phyloP scores from a whole-genome alignment of 2,113 vertebrate species.

The Chlorodrepanis virens region DNA sequence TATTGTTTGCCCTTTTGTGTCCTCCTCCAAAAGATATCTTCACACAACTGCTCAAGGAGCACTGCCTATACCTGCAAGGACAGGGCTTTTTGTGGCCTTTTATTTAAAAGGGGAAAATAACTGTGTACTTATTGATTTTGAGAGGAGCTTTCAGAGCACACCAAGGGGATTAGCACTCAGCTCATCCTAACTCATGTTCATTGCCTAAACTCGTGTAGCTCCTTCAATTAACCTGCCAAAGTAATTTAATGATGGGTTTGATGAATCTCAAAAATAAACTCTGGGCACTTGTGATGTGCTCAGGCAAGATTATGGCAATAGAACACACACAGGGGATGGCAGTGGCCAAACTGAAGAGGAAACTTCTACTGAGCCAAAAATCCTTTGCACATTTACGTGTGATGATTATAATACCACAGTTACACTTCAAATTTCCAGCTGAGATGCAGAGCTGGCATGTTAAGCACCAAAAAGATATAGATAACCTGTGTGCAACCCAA shows the following conservation, averaged over 20 bases:
- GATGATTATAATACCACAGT: neutral
- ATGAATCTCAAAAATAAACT: neutral
- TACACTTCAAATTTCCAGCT: neutral
- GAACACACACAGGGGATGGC: neutral
- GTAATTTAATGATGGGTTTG: neutral
- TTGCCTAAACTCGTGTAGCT: neutral
- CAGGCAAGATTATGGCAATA: neutral
- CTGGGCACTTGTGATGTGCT: neutral
- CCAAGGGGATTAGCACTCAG: neutral
- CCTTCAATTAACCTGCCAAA: slow-evolving; percentile 29
- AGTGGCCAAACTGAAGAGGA: neutral
- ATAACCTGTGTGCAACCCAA: neutral
- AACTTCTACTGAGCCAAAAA: neutral
- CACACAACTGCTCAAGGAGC: neutral
- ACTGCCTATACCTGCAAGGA: neutral
- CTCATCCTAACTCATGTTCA: neutral
- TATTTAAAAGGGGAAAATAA: neutral
- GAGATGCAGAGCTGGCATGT: neutral
- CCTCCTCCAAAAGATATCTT: neutral
- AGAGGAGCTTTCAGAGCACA: neutral
- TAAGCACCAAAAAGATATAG: neutral
- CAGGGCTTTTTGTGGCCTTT: neutral
- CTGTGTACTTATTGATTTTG: neutral
- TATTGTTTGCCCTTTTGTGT: neutral
- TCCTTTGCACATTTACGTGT: neutral